Conservation (phyloP, 2,797 vertebrate genomes). For the Halcyon badia region DNA sequence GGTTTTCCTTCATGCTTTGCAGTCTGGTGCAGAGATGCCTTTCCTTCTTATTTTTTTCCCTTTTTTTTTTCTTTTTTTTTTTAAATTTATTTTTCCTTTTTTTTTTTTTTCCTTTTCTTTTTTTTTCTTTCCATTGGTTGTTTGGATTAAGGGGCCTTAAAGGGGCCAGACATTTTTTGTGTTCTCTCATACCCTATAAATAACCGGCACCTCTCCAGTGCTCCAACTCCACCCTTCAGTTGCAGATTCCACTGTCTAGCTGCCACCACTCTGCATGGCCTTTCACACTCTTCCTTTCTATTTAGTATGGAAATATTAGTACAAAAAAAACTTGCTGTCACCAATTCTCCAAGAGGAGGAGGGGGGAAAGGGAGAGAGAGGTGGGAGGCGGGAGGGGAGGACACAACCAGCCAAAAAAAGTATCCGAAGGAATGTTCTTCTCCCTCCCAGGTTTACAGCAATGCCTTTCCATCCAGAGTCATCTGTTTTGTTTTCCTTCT, state of each 20-base stretch:
- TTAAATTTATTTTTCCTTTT: neutral
- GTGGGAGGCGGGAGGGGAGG: conserved; percentile 14
- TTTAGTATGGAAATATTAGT: conserved; percentile 64
- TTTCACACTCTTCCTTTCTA: conserved; percentile 71
- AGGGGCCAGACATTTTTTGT: conserved; percentile 70
- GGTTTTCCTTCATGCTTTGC: neutral
- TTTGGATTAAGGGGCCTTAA: conserved; percentile 74
- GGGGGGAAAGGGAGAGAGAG: neutral
- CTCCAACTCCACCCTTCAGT: conserved; percentile 68
- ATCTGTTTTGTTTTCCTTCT: conserved; percentile 73
- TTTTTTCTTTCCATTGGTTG: conserved; percentile 52
- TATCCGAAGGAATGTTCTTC: conserved; percentile 62
- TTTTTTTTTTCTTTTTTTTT: neutral
- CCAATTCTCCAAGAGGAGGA: conserved; percentile 37
- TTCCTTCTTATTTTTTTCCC: neutral
- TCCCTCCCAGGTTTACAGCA: conserved; percentile 68
- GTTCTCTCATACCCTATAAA: conserved; percentile 75
- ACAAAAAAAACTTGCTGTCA: neutral
- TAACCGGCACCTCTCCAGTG: conserved; percentile 71
- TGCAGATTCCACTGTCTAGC: conserved; percentile 72
- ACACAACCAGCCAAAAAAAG: conserved; percentile 58
- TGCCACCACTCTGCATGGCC: conserved; percentile 36
- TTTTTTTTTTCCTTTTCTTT: neutral
- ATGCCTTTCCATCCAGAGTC: conserved; percentile 64
- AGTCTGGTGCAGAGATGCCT: neutral